Percentiles rank a stretch among this genome's conserved stretches.
Evolutionary conservation across 2,888 invertebrate genomes (phyloP).

Genomic region (Ectemnius cavifrons): DNA sequence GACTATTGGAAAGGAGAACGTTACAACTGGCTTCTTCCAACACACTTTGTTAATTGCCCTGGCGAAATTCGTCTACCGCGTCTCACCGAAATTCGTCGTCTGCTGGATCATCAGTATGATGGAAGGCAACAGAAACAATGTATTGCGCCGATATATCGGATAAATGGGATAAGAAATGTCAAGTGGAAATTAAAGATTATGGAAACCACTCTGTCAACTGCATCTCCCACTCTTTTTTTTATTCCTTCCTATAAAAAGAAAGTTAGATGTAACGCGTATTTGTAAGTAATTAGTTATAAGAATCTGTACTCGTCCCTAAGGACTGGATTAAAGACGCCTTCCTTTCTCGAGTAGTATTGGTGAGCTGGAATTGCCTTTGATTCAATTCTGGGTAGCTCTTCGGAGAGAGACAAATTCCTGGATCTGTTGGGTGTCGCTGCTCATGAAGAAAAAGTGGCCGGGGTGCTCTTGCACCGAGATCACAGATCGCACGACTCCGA

Average conservation of each 20-base stretch:
- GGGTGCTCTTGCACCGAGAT: slow-evolving; percentile 16
- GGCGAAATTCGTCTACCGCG: slow-evolving; percentile 69
- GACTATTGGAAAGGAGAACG: slow-evolving; percentile 83
- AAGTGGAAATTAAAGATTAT: too few species aligned
- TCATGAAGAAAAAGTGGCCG: slow-evolving; percentile 55
- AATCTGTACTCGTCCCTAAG: too few species aligned
- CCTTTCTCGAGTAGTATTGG: too few species aligned
- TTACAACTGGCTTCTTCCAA: slow-evolving; percentile 87
- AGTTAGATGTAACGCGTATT: too few species aligned
- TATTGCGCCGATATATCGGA: slow-evolving; percentile 63
- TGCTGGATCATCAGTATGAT: slow-evolving; percentile 62
- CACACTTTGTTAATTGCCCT: slow-evolving; percentile 81
- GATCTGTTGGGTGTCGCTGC: slow-evolving; percentile 27
- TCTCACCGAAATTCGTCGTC: slow-evolving; percentile 58
- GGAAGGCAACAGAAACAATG: slow-evolving; percentile 63
- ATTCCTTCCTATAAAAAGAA: too few species aligned
- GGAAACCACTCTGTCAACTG: neutral
- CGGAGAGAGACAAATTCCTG: slow-evolving; percentile 16
- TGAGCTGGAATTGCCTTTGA: neutral
- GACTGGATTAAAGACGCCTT: too few species aligned
- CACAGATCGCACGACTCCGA: slow-evolving; percentile 12
- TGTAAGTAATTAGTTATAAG: too few species aligned
- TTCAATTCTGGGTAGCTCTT: neutral
- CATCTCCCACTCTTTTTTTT: too few species aligned
- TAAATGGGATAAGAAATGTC: slow-evolving; percentile 32